Evolutionary conservation across 1,140 invertebrate genomes (phyloP).

Genomic region (Mylabris phalerata): DNA sequence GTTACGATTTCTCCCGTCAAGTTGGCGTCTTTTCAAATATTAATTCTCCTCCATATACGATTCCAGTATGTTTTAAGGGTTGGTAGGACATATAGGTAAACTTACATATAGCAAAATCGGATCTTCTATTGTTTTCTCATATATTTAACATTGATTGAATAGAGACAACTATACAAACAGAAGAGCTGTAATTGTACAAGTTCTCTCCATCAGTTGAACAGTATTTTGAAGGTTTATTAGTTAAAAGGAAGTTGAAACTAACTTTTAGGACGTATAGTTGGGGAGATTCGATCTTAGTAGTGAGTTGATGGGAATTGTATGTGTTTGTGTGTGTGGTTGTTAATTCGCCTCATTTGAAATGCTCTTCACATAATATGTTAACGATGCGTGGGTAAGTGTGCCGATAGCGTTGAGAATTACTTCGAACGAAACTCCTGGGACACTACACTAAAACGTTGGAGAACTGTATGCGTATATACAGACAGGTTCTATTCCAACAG

Average conservation of each 20-base stretch:
- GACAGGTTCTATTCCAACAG: constrained; percentile 11
- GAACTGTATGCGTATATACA: not conserved
- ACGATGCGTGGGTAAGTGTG: constrained; percentile 26
- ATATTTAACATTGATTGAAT: no score
- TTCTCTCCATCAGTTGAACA: no score
- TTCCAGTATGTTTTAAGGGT: no score
- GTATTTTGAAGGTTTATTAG: not conserved
- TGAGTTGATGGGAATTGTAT: not conserved
- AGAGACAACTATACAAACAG: no score
- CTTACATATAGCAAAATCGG: no score
- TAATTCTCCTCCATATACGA: no score
- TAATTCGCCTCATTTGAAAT: constrained; percentile 26
- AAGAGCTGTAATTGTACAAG: not conserved
- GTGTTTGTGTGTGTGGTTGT: not conserved
- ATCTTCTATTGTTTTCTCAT: no score
- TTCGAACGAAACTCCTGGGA: constrained; percentile 13
- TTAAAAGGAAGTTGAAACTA: not conserved
- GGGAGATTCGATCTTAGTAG: not conserved
- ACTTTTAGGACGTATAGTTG: not conserved
- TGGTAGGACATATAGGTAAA: no score
- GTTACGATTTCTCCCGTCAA: no score
- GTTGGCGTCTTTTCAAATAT: no score
- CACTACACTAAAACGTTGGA: not conserved
- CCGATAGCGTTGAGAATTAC: constrained; percentile 16
- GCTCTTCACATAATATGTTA: constrained; percentile 30